Percentiles rank a stretch among this genome's conserved stretches.
Conservation (phyloP, 2,888 invertebrate species). For the Lepidocyrtinus sp. region DNA sequence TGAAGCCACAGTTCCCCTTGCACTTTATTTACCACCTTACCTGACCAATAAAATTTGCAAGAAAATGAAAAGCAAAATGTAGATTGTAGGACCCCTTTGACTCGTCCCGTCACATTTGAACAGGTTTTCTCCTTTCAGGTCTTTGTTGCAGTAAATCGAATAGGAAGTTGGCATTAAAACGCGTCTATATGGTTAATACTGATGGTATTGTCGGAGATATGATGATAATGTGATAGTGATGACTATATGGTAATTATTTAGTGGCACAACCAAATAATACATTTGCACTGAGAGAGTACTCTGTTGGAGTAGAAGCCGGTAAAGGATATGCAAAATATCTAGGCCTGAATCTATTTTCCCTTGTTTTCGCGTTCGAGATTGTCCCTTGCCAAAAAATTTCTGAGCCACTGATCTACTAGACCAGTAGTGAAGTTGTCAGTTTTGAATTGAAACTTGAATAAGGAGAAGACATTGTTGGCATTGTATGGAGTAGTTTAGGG, state of each 20-base stretch:
- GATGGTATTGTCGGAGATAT: too few species aligned
- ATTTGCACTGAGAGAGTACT: background rate
- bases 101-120: conserved; percentile 26
- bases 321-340: conserved; percentile 48
- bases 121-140: conserved; percentile 27
- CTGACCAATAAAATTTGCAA: background rate
- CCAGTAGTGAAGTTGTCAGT: conserved; percentile 1
- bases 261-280: conserved; percentile 40
- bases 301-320: conserved; percentile 2
- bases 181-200: background rate
- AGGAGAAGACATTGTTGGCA: conserved; percentile 1
- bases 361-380: conserved; percentile 31
- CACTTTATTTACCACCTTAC: background rate
- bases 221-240: background rate
- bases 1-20: background rate
- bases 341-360: conserved; percentile 54
- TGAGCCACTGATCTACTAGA: conserved; percentile 53
- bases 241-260: conserved; percentile 46
- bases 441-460: conserved; percentile 18
- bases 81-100: background rate
- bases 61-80: conserved; percentile 13
- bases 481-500: background rate
- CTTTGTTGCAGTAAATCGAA: conserved; percentile 22
- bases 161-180: conserved; percentile 20
- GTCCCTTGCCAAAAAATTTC: conserved; percentile 47